Evolutionary conservation across 2,888 invertebrate species (phyloP).

Genomic region (Acleris emargana): DNA sequence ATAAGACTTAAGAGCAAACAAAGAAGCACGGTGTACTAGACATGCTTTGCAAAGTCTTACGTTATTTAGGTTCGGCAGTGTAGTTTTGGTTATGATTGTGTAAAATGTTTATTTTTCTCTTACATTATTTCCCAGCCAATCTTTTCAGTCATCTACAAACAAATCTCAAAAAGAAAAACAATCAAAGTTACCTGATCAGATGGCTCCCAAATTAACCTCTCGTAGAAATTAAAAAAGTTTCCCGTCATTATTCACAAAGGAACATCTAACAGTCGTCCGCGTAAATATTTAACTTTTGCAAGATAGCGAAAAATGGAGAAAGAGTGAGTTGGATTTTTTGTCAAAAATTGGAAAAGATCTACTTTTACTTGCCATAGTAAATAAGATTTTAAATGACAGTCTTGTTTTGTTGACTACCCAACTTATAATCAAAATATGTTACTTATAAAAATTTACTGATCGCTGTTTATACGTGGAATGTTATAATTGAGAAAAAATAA

Average conservation of each 20-base stretch:
- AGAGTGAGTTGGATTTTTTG: neutral
- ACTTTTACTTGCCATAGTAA: no score
- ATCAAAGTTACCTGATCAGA: slow-evolving; percentile 33
- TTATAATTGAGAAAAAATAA: no score
- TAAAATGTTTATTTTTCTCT: no score
- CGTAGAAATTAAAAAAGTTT: slow-evolving; percentile 56
- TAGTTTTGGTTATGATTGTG: no score
- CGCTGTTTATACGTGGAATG: no score
- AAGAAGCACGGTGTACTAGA: neutral
- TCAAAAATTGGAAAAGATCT: no score
- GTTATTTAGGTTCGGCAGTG: no score
- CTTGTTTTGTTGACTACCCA: no score
- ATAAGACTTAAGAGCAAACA: neutral
- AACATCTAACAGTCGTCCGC: slow-evolving; percentile 33
- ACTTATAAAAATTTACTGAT: no score
- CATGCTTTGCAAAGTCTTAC: no score
- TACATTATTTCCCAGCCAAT: neutral
- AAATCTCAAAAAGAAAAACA: slow-evolving; percentile 26
- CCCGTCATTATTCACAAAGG: slow-evolving; percentile 50
- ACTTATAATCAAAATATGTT: no score
- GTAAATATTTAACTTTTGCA: slow-evolving; percentile 30
- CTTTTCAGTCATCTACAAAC: neutral
- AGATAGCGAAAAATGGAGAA: slow-evolving; percentile 12
- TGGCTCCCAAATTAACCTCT: slow-evolving; percentile 31
- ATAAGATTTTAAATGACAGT: no score